phyloP scores from a whole-genome alignment of 2,797 vertebrate genomes.

The Cottoperca gobio region DNA sequence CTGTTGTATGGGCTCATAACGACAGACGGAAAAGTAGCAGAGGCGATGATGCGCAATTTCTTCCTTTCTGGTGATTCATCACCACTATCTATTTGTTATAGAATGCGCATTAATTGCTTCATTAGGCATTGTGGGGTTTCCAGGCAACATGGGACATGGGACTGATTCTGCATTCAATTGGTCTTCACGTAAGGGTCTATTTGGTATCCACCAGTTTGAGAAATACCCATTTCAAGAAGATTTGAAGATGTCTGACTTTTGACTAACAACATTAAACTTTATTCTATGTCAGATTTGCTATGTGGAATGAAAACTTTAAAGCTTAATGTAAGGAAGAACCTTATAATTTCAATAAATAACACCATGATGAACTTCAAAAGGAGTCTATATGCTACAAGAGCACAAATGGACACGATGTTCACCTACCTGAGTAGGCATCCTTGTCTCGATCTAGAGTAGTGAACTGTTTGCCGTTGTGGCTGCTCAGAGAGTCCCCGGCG shows the following conservation, averaged over 20 bases:
- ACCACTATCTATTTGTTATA: background rate
- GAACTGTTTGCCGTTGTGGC: slow-evolving; percentile 97
- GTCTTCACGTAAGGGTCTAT: background rate
- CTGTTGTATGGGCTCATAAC: background rate
- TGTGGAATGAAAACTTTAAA: background rate
- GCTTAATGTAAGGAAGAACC: background rate
- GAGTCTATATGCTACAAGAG: background rate
- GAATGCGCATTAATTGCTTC: background rate
- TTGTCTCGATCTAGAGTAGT: slow-evolving; percentile 96
- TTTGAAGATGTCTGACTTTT: background rate
- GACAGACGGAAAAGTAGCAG: background rate
- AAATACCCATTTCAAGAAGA: background rate
- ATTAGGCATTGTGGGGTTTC: background rate
- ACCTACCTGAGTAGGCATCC: slow-evolving; percentile 90
- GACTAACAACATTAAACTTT: background rate
- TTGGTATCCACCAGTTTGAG: background rate
- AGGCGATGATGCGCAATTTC: background rate
- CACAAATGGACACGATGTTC: background rate
- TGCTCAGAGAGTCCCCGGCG: slow-evolving; percentile 94
- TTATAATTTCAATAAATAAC: background rate
- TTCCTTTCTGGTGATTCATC: background rate
- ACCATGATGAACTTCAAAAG: background rate
- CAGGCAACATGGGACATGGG: fast-evolving
- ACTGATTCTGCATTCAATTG: background rate
- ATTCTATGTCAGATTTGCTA: fast-evolving